Conservation (phyloP, 2,797 vertebrate genomes). For the Anguilla megastoma region DNA sequence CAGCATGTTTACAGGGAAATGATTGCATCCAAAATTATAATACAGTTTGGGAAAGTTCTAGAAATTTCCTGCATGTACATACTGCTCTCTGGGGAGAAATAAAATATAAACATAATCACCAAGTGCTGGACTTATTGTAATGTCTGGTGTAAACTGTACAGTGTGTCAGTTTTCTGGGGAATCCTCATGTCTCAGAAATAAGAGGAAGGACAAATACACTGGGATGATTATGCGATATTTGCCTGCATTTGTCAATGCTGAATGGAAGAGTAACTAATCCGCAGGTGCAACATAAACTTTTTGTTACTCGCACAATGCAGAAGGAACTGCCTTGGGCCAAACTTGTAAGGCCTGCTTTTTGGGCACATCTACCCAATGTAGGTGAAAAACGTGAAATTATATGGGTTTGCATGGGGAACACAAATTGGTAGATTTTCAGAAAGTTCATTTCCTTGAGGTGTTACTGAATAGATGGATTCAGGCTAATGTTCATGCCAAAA, state of each 20-base stretch:
- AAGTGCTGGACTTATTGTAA: slow-evolving; percentile 49
- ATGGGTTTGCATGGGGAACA: not conserved
- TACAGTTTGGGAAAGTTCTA: slow-evolving; percentile 71
- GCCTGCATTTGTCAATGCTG: not conserved
- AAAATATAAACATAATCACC: slow-evolving; percentile 55
- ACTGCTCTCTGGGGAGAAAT: slow-evolving; percentile 58
- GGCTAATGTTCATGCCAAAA: not conserved
- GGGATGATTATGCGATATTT: not conserved
- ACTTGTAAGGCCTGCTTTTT: not conserved
- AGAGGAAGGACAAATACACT: not conserved
- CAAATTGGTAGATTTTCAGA: not conserved
- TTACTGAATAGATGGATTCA: not conserved
- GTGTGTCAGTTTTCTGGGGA: slow-evolving; percentile 9
- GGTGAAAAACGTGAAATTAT: not conserved
- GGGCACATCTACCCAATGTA: not conserved
- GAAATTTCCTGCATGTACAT: slow-evolving; percentile 62
- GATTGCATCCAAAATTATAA: slow-evolving; percentile 76
- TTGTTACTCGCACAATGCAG: not conserved
- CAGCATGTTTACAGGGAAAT: slow-evolving; percentile 77
- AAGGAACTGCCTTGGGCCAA: not conserved
- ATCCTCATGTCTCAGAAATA: not conserved
- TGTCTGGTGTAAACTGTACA: not conserved
- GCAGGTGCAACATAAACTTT: not conserved
- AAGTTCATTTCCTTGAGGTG: not conserved
- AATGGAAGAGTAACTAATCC: not conserved